phyloP scores from a whole-genome alignment of 2,888 invertebrate genomes.

The Branchipolynoe longqiensis region DNA sequence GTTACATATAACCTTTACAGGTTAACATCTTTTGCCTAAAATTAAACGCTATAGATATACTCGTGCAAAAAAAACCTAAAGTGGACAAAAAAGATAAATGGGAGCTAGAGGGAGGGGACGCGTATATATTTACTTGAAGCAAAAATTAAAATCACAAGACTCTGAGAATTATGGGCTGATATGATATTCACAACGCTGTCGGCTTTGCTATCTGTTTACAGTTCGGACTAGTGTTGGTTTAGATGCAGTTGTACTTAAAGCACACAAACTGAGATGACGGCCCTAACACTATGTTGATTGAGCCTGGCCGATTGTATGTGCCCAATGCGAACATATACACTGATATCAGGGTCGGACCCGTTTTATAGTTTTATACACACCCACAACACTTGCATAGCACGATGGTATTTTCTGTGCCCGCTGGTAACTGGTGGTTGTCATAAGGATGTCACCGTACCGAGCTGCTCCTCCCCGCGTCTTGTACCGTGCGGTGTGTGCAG shows the following conservation, averaged over 20 bases:
- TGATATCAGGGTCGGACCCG: background rate
- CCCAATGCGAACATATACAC: background rate
- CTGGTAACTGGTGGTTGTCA: too few species aligned
- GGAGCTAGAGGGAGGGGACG: background rate
- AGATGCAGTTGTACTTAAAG: background rate
- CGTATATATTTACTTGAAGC: background rate
- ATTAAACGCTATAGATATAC: background rate
- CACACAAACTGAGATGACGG: too few species aligned
- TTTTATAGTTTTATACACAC: conserved; percentile 56
- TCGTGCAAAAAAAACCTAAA: conserved; percentile 17
- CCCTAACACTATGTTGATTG: too few species aligned
- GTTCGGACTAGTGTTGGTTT: background rate
- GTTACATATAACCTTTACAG: background rate
- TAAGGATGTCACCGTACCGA: too few species aligned
- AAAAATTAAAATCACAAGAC: background rate
- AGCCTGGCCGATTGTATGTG: background rate
- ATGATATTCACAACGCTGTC: conserved; percentile 7
- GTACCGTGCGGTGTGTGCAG: background rate
- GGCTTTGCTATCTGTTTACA: background rate
- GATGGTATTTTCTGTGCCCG: conserved; percentile 41
- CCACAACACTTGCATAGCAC: conserved; percentile 33
- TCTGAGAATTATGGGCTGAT: conserved; percentile 29
- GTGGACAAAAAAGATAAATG: background rate
- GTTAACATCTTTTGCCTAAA: background rate
- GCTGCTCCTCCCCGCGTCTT: too few species aligned